phyloP scores from a whole-genome alignment of 2,113 vertebrate genomes.

The Lontra canadensis region DNA sequence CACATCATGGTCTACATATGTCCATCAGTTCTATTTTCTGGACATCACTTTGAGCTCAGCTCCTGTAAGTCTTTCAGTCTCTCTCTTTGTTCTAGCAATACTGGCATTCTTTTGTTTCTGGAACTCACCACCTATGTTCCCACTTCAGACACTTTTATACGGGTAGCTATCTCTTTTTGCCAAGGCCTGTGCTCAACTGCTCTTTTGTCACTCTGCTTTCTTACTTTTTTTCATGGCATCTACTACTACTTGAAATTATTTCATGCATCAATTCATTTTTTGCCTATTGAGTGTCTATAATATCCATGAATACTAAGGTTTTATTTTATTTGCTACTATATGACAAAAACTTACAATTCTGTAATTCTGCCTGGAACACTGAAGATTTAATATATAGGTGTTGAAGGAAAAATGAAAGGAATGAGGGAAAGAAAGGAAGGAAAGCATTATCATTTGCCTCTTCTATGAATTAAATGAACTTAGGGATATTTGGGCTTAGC shows the following conservation, averaged over 20 bases:
- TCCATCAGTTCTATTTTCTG: background rate
- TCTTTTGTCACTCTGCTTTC: background rate
- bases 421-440: background rate
- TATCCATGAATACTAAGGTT: background rate
- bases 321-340: background rate
- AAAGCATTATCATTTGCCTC: background rate
- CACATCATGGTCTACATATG: background rate
- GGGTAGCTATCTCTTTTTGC: background rate
- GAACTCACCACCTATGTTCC: background rate
- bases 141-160: background rate
- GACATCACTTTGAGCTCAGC: background rate
- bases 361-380: background rate
- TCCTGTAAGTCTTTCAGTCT: background rate
- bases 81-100: background rate
- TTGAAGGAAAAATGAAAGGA: background rate
- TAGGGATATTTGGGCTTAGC: background rate
- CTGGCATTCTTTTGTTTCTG: background rate
- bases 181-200: background rate
- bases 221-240: background rate
- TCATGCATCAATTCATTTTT: background rate
- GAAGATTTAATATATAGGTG: background rate
- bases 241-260: background rate
- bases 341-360: background rate
- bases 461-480: background rate
- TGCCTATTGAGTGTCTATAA: background rate